These are phyloP conservation scores for Nephrotoma guestfalica DNA, from an alignment of 2,888 invertebrate species.

Conservation along the genomic window DNA sequence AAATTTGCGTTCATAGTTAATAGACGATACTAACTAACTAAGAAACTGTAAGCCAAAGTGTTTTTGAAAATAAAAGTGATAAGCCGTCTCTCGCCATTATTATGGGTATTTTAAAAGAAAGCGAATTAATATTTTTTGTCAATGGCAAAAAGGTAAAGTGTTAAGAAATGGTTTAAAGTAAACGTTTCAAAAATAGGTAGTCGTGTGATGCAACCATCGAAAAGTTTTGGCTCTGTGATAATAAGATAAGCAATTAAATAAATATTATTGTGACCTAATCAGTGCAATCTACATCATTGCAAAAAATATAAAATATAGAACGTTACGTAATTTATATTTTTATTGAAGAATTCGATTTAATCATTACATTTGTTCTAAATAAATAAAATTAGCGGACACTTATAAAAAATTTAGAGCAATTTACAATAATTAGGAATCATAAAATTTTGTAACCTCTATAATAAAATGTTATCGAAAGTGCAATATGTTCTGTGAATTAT, in stretches of 20 bases:
- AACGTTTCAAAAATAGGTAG: background rate
- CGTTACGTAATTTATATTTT: no score
- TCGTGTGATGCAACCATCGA: background rate
- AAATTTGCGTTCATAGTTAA: background rate
- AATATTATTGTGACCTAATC: background rate
- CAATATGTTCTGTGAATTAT: no score
- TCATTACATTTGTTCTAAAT: no score
- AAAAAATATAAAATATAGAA: no score
- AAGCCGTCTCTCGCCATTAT: background rate
- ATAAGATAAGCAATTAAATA: background rate
- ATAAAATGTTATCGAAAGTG: no score
- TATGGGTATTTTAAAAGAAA: background rate
- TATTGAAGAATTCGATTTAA: no score
- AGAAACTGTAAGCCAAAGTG: background rate
- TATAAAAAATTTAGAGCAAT: no score
- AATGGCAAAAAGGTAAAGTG: conserved; percentile 39
- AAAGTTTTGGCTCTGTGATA: background rate
- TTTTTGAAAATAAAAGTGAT: background rate
- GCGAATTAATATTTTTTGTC: conserved; percentile 31
- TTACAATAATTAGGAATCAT: no score
- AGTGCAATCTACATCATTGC: background rate
- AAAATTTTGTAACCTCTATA: no score
- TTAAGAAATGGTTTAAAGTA: background rate
- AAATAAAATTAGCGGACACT: no score
- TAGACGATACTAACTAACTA: background rate